Conservation (phyloP, 2,113 vertebrate genomes). For the Rallus limicola region DNA sequence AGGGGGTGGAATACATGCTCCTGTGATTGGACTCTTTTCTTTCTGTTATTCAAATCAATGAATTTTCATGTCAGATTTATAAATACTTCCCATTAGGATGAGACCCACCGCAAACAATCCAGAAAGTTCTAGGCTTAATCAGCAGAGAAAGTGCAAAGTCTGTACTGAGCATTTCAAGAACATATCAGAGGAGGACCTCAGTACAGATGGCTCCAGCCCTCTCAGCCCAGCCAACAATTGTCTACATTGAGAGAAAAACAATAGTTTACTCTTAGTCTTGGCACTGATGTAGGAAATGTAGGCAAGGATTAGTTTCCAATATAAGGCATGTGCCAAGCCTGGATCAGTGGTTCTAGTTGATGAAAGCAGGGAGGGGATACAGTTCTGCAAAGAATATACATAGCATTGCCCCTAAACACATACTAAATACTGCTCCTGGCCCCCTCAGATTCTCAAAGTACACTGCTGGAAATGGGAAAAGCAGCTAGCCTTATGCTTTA, state of each 20-base stretch:
- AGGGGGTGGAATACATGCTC: not conserved
- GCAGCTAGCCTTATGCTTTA: not conserved
- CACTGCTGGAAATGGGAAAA: not conserved
- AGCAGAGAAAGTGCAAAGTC: not conserved
- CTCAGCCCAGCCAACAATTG: not conserved
- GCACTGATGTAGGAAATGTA: not conserved
- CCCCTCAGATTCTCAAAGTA: not conserved
- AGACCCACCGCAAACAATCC: not conserved
- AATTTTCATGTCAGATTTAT: not conserved
- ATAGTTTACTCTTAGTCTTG: not conserved
- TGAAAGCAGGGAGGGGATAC: not conserved
- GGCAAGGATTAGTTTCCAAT: not conserved
- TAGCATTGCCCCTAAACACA: not conserved
- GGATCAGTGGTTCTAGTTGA: accelerated
- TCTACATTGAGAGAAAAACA: not conserved
- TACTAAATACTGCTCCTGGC: not conserved
- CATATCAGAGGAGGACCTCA: not conserved
- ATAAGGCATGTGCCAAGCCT: not conserved
- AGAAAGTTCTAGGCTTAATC: not conserved
- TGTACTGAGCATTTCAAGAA: not conserved
- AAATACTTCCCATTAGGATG: not conserved
- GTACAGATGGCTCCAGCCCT: not conserved
- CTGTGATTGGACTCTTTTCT: not conserved
- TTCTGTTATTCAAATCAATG: not conserved
- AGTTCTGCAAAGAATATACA: not conserved